These are phyloP conservation scores for Drosophila pachea DNA, from an alignment of 1,140 invertebrate genomes.

Conservation along the genomic window DNA sequence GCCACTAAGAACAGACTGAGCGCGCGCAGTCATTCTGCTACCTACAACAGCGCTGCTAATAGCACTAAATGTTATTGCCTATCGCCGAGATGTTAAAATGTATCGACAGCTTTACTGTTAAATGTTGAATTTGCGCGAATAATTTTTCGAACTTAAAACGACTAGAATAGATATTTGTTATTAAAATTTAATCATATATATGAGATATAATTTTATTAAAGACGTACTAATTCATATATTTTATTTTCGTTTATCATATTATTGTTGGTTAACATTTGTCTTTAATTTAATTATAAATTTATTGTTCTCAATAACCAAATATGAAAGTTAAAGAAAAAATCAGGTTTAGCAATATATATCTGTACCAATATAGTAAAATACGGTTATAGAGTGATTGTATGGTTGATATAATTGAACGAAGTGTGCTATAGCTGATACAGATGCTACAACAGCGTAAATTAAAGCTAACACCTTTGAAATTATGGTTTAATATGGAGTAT, in stretches of 20 bases:
- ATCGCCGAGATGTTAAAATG: not conserved
- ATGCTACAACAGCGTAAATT: not conserved
- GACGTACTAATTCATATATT: too few relatives aligned
- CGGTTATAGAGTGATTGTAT: constrained; percentile 13
- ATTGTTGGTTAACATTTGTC: too few relatives aligned
- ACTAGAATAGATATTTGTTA: too few relatives aligned
- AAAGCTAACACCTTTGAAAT: not conserved
- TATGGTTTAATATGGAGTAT: constrained; percentile 12
- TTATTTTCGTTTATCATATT: too few relatives aligned
- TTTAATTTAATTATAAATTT: too few relatives aligned
- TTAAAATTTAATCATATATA: too few relatives aligned
- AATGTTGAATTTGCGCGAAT: too few relatives aligned
- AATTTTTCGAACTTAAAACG: too few relatives aligned
- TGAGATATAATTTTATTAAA: too few relatives aligned
- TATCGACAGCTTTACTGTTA: not conserved
- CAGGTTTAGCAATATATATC: constrained; percentile 11
- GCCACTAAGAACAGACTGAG: constrained; percentile 27
- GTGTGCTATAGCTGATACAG: constrained; percentile 1
- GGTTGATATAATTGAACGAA: constrained; percentile 2
- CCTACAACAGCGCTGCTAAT: not conserved
- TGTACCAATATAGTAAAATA: not conserved
- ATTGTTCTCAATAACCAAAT: too few relatives aligned
- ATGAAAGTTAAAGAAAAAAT: too few relatives aligned
- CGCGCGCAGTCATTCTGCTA: not conserved
- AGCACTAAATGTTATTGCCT: not conserved